Evolutionary conservation across 23 tunicate genomes (phyloP).

Genomic region (Trididemnum clinides): DNA sequence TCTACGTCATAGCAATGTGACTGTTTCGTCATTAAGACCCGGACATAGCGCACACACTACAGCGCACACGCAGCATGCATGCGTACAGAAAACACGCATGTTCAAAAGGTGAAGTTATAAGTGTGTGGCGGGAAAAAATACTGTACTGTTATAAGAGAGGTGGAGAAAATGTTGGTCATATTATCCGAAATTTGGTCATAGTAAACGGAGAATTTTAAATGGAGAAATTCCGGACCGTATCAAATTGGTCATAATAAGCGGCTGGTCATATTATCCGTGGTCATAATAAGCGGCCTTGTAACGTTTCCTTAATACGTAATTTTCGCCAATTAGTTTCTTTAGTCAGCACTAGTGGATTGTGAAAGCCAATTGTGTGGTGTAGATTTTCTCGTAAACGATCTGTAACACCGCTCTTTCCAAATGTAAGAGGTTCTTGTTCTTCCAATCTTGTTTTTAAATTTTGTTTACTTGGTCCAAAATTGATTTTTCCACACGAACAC

Average conservation of each 20-base stretch:
- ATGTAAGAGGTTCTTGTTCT: too few species aligned
- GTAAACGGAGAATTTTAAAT: too few species aligned
- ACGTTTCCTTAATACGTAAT: too few species aligned
- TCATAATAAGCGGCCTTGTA: slow-evolving; percentile 22
- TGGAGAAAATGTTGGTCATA: slow-evolving; percentile 23
- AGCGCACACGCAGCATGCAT: neutral
- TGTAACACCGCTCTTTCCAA: too few species aligned
- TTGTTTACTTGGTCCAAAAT: too few species aligned
- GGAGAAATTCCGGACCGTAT: slow-evolving; percentile 19
- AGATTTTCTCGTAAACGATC: too few species aligned
- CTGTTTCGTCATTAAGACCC: slow-evolving; percentile 45
- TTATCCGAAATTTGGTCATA: slow-evolving; percentile 25
- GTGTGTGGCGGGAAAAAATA: slow-evolving; percentile 33
- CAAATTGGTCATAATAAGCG: slow-evolving; percentile 29
- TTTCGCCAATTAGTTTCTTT: too few species aligned
- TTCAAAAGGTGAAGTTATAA: slow-evolving; percentile 37
- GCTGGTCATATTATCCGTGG: slow-evolving; percentile 27
- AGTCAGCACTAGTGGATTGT: too few species aligned
- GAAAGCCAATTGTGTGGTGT: too few species aligned
- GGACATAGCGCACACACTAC: slow-evolving; percentile 33
- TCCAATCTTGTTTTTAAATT: too few species aligned
- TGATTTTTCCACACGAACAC: too few species aligned
- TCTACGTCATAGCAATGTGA: slow-evolving; percentile 33
- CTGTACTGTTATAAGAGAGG: slow-evolving; percentile 32
- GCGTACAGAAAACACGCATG: slow-evolving; percentile 25